Percentiles rank a stretch among this genome's conserved stretches.
phyloP scores from a whole-genome alignment of 2,113 vertebrate species.

The Oryzias woworae region DNA sequence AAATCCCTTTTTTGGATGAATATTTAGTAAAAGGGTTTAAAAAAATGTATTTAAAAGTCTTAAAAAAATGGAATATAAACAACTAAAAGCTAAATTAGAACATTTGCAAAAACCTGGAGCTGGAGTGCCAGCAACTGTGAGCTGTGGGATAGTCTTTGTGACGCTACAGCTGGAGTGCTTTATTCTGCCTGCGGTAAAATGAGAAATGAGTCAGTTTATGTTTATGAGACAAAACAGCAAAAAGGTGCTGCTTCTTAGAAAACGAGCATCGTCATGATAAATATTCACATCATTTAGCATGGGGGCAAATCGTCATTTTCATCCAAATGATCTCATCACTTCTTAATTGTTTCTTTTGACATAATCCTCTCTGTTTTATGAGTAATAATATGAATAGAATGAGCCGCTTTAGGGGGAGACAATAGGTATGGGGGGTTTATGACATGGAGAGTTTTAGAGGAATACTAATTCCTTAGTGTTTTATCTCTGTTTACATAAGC shows the following conservation, averaged over 20 bases:
- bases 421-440: conserved; percentile 24
- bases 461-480: conserved; percentile 34
- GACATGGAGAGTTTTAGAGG: conserved; percentile 17
- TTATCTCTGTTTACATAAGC: conserved; percentile 34
- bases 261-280: conserved; percentile 25
- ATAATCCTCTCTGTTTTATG: conserved; percentile 25
- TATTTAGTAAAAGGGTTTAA: conserved; percentile 7
- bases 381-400: conserved; percentile 33
- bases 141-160: conserved; percentile 27
- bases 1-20: conserved; percentile 5
- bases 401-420: conserved; percentile 12
- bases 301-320: conserved; percentile 6
- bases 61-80: conserved; percentile 6
- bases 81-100: conserved; percentile 1
- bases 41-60: background rate
- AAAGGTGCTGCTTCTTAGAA: conserved; percentile 6
- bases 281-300: conserved; percentile 20
- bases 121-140: conserved; percentile 24
- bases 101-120: conserved; percentile 17
- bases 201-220: conserved; percentile 34
- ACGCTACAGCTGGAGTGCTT: conserved; percentile 11
- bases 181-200: conserved; percentile 17
- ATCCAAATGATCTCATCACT: conserved; percentile 36
- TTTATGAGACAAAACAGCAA: conserved; percentile 23
- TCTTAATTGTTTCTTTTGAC: conserved; percentile 34